Base-by-base conservation (phyloP, 92 coral and sea anemone species). In the Siderastrea siderea region DNA sequence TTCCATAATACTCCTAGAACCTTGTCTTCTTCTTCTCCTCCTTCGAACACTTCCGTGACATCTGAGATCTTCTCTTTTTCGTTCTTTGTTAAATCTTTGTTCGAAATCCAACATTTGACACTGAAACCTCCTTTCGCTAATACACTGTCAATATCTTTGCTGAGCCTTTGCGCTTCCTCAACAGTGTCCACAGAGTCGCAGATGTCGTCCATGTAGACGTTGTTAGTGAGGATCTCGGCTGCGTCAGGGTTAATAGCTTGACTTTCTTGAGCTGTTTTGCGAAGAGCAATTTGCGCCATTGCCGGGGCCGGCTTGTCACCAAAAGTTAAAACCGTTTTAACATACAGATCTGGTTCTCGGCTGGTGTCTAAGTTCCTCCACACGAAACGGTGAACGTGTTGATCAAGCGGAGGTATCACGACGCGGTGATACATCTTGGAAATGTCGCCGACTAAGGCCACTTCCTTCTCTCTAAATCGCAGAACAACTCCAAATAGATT, bases 301-400 rank as follows among this genome's bases (percentile, higher is more conserved):
- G 96, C 94, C 7, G 96, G 96, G 1, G 94, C 93, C 1, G 94
- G 96, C 78, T 88, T 94, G 70, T 94, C 94, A 7, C 96, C 94
- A 55, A 94, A 94, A 3, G 94, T 91, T 3, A 94, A 74, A 3
- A 94, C 91, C 2, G 91, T 86, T 44, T 91, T 91, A 5, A 91
- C 84, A 16, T 86, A 91, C 12, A 66, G 17, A 45, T 93, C 94
- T 8, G 93, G 93, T 12, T 77, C 87, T 54, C 84, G 74, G 5
- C 65, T 54, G 5, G 73, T 50, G 44, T 82, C 80, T 71, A 76
- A 38, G 47, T 71, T 86, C 76, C 87, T 72, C 87, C 89, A 84
- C 7, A 90, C 74, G 80, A 84, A 84, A 8, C 86, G 67, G 72
- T 84, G 93, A 6, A 90, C 93, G 64, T 90, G 93, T 15, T 90